Evolutionary conservation across 2,797 vertebrate genomes (phyloP), one percentile per base, ranked within the genome.

Genomic region (Enteromius afrohamiltoni): DNA sequence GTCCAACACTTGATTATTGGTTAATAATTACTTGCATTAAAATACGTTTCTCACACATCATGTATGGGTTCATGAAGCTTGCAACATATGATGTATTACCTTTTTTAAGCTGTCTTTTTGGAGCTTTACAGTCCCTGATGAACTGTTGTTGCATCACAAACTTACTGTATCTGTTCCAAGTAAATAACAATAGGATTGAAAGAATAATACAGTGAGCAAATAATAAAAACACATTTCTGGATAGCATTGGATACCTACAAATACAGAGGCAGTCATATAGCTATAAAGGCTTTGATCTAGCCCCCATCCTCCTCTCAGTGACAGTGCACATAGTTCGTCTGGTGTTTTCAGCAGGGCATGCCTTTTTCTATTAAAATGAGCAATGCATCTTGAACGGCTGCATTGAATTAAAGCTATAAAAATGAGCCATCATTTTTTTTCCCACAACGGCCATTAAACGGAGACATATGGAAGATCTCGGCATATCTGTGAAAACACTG

Each of bases 371-470:
- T 76, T 70, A 45, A 82, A 53, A 55, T 34, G 77, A 73, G 65
- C 67, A 67, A 64, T 34, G 34, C 21, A 40, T 11, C 14, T 34
- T 34, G 55, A 75, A 79, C 3, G 3, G 23, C 47, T 80, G 2
- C 62, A 79, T 79, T 87, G 82, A 91, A 89, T 83, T 87, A 67
- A 86, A 87, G 11, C 75, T 69, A 87, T 83, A 85, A 65, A 88
- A 86, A 87, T 79, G 34, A 85, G 29, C 26, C 73, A 34, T 79
- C 3, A 1, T 49, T 55, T 84, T 81, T 42, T 58, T 83, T 62
- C 62, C 73, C 45, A 73, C 85, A 87, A n/a, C 58, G 75, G 64
- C 45, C 55, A 82, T 53, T 69, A 73, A 70, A 83, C 75, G 26
- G 42, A 81, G 83, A 79, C 67, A 65, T 37, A 83, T 13, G 83